phyloP scores from a whole-genome alignment of 2,113 vertebrate species.

The Glareola pratincola region DNA sequence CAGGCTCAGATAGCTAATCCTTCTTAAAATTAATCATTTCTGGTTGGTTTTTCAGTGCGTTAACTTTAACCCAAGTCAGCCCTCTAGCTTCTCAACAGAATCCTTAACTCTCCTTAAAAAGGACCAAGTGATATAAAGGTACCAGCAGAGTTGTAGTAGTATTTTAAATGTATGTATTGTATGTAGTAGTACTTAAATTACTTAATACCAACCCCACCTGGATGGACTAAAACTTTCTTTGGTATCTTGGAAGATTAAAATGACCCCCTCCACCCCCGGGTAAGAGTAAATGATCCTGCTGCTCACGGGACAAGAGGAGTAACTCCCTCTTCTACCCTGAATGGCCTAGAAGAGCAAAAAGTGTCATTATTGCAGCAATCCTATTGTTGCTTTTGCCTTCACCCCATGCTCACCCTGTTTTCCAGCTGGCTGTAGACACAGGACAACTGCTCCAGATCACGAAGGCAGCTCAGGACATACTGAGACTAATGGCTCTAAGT shows the following conservation, averaged over 20 bases:
- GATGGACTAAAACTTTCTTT: neutral
- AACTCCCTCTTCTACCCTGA: neutral
- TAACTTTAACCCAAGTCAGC: neutral
- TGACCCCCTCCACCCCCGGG: neutral
- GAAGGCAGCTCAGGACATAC: neutral
- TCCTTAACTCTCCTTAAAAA: neutral
- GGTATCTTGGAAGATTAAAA: neutral
- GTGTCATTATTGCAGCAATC: neutral
- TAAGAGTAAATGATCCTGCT: neutral
- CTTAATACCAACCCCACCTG: neutral
- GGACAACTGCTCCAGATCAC: neutral
- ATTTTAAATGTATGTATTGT: neutral
- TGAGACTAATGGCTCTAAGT: neutral
- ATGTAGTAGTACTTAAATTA: neutral
- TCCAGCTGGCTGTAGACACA: neutral
- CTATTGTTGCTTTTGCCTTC: neutral
- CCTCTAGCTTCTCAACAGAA: neutral
- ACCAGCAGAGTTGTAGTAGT: neutral
- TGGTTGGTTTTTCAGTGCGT: neutral
- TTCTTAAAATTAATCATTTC: neutral
- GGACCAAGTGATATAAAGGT: neutral
- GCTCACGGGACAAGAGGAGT: neutral
- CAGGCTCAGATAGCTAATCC: neutral
- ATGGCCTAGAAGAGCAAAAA: neutral
- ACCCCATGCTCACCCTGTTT: fast-evolving